Conservation (phyloP, 2,797 vertebrate species). For the Clamator glandarius region DNA sequence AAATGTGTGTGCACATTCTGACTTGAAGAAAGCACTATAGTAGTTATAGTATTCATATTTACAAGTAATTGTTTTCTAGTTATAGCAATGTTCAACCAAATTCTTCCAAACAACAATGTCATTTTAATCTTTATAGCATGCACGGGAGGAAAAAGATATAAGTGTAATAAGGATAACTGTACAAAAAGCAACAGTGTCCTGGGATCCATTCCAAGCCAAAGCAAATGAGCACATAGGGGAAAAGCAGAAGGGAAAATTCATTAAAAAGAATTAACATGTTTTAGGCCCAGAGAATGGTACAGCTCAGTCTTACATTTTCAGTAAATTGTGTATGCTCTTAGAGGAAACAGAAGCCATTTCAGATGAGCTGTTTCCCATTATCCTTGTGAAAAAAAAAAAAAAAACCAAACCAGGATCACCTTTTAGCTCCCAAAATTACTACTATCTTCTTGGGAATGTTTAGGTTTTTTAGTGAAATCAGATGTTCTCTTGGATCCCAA, state of each 20-base stretch:
- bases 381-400: slow-evolving; percentile 29
- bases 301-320: neutral
- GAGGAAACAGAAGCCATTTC: neutral
- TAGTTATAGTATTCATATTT: neutral
- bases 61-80: neutral
- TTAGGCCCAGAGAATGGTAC: neutral
- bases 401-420: slow-evolving; percentile 3
- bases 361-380: slow-evolving; percentile 41
- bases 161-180: neutral
- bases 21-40: neutral
- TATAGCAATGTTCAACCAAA: neutral
- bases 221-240: neutral
- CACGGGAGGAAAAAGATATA: neutral
- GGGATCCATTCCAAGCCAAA: neutral
- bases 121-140: neutral
- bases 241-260: slow-evolving; percentile 1
- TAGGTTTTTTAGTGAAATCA: slow-evolving; percentile 63
- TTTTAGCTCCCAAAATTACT: slow-evolving; percentile 18
- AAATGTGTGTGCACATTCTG: neutral
- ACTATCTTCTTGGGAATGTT: slow-evolving; percentile 41
- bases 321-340: neutral
- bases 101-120: neutral
- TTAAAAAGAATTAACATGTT: slow-evolving; percentile 8
- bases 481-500: slow-evolving; percentile 55
- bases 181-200: neutral